Percentiles rank a stretch among this genome's conserved stretches.
phyloP scores from a whole-genome alignment of 1,140 invertebrate genomes.

The Drosophila arizonae region DNA sequence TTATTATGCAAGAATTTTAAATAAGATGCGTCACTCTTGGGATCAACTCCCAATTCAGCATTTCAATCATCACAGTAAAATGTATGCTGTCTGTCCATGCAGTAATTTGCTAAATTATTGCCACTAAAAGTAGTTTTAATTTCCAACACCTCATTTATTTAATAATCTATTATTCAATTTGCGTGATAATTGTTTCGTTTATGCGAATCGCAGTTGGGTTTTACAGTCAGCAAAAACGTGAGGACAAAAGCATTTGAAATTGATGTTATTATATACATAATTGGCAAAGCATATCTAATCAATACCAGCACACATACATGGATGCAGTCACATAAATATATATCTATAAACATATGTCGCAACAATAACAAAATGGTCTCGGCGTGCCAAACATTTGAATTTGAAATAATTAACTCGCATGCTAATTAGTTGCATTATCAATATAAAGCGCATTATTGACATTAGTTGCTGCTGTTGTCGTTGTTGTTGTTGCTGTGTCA shows the following conservation, averaged over 20 bases:
- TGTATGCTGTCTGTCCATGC: no score
- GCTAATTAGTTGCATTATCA: slow-evolving; percentile 79
- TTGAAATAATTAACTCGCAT: slow-evolving; percentile 77
- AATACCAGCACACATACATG: slow-evolving; percentile 19
- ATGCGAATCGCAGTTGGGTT: not conserved
- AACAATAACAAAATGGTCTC: slow-evolving; percentile 58
- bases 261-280: slow-evolving; percentile 38
- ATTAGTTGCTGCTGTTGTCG: slow-evolving; percentile 43
- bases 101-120: no score
- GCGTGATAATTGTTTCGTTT: not conserved
- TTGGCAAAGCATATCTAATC: slow-evolving; percentile 41
- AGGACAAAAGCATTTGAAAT: slow-evolving; percentile 34
- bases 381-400: slow-evolving; percentile 52
- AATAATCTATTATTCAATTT: slow-evolving; percentile 1
- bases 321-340: slow-evolving; percentile 18
- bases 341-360: slow-evolving; percentile 33
- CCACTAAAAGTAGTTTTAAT: not conserved
- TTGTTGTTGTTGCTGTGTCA: slow-evolving; percentile 9
- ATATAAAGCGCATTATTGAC: slow-evolving; percentile 65
- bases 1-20: no score
- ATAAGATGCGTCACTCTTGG: no score
- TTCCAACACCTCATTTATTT: not conserved
- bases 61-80: no score
- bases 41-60: no score
- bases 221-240: slow-evolving; percentile 6